Conservation (phyloP, 2,888 invertebrate genomes). For the Trichogramma dendrolimi region DNA sequence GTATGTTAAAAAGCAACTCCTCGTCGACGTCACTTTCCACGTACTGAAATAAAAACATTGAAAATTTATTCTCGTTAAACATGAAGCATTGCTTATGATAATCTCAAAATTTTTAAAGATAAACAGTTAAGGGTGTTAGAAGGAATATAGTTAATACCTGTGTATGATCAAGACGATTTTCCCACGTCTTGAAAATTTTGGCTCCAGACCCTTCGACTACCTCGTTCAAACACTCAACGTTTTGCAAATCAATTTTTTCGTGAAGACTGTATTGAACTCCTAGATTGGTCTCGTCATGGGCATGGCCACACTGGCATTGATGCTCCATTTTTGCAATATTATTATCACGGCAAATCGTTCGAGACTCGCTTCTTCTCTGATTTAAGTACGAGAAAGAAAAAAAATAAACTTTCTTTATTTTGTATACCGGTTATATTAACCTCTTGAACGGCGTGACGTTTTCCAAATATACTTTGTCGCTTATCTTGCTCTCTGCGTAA, state of each 20-base stretch:
- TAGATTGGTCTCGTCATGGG: slow-evolving; percentile 55
- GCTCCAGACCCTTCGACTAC: slow-evolving; percentile 79
- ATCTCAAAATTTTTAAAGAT: neutral
- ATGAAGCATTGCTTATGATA: neutral
- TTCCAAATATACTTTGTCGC: slow-evolving; percentile 2
- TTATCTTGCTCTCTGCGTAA: neutral
- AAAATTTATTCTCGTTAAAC: slow-evolving; percentile 4
- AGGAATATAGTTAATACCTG: slow-evolving; percentile 57
- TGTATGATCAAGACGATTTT: slow-evolving; percentile 71
- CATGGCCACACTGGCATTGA: slow-evolving; percentile 40
- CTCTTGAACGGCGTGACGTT: slow-evolving; percentile 5
- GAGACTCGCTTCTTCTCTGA: neutral
- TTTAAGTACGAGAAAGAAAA: neutral
- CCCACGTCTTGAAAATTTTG: slow-evolving; percentile 88
- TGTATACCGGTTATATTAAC: slow-evolving; percentile 6
- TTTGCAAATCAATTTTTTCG: slow-evolving; percentile 81
- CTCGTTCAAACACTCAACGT: slow-evolving; percentile 90
- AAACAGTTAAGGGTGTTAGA: slow-evolving; percentile 1
- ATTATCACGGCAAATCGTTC: no score
- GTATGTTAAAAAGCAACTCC: slow-evolving; percentile 93
- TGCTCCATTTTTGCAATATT: slow-evolving; percentile 33
- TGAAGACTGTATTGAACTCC: slow-evolving; percentile 80
- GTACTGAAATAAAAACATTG: slow-evolving; percentile 58
- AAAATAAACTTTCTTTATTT: slow-evolving; percentile 1
- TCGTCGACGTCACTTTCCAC: slow-evolving; percentile 96